These are phyloP conservation scores for Psittacula cyanocephala DNA, from an alignment of 2,113 vertebrate species.

Conservation along the genomic window DNA sequence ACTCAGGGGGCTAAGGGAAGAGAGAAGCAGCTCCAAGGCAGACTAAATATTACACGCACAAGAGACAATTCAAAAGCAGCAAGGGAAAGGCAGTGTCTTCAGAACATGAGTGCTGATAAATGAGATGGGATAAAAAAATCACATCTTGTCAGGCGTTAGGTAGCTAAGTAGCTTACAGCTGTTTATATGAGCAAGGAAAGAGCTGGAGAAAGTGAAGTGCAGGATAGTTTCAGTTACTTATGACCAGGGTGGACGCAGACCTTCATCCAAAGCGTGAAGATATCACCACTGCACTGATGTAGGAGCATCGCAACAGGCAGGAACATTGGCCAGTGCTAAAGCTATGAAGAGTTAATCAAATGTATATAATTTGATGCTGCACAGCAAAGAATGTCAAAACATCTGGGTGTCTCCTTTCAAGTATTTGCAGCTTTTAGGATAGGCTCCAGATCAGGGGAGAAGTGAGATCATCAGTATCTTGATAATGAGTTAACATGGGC, in stretches of 20 bases:
- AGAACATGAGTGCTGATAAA: background rate
- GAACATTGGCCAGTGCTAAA: background rate
- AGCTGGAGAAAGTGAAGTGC: background rate
- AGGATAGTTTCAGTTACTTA: background rate
- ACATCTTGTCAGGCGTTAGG: background rate
- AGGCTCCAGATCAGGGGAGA: background rate
- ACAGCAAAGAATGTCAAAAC: background rate
- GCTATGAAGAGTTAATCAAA: background rate
- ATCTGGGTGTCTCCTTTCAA: background rate
- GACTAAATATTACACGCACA: background rate
- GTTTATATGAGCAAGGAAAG: background rate
- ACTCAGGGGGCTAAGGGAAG: background rate
- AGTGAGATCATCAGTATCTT: background rate
- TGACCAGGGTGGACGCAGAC: background rate
- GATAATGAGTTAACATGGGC: background rate
- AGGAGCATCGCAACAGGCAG: background rate
- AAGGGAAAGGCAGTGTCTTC: background rate
- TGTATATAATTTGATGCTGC: background rate
- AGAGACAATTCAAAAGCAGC: background rate
- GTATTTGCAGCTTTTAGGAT: background rate
- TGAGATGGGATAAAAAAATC: background rate
- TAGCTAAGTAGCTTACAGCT: background rate
- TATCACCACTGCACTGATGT: background rate
- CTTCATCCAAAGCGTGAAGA: background rate
- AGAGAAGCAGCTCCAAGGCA: background rate